Percentiles rank a stretch among this genome's conserved stretches.
phyloP scores from a whole-genome alignment of 2,888 invertebrate genomes.

The Stenurella melanura region DNA sequence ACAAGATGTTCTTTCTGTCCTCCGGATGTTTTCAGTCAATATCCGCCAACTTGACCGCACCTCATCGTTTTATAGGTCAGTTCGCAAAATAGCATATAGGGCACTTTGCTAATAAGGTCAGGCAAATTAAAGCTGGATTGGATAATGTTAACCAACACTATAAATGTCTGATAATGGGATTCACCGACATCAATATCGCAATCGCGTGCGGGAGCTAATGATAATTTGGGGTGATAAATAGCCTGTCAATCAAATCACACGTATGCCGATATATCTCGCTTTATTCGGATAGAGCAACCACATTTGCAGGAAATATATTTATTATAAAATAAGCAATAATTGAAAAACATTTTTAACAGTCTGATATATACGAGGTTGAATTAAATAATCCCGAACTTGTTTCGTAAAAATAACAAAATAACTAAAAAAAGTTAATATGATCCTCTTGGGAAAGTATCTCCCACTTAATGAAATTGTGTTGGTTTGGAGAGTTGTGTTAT shows the following conservation, averaged over 20 bases:
- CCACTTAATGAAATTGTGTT: too few relatives aligned
- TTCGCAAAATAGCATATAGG: conserved; percentile 51
- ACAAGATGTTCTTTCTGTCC: conserved; percentile 21
- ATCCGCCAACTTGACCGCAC: conserved; percentile 41
- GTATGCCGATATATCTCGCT: conserved; percentile 28
- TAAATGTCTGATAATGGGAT: conserved; percentile 18
- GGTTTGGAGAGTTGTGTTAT: too few relatives aligned
- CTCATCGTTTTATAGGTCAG: conserved; percentile 51
- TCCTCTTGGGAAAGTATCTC: too few relatives aligned
- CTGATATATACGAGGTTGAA: too few relatives aligned
- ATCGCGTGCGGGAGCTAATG: conserved; percentile 21
- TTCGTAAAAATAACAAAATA: too few relatives aligned
- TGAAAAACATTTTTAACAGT: too few relatives aligned
- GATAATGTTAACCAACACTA: conserved; percentile 23
- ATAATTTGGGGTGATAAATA: conserved; percentile 33
- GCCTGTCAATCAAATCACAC: conserved; percentile 26
- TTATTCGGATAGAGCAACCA: conserved; percentile 3
- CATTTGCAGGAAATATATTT: conserved; percentile 10
- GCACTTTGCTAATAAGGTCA: conserved; percentile 59
- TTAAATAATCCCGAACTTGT: too few relatives aligned
- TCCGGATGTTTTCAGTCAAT: conserved; percentile 41
- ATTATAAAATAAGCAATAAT: conserved; percentile 12
- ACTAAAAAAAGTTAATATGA: too few relatives aligned
- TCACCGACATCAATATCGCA: not conserved
- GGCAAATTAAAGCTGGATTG: conserved; percentile 38